Evolutionary conservation across 2,888 invertebrate species (phyloP), one percentile per base, ranked within the genome.

Genomic region (Acanthoscelides obtectus): DNA sequence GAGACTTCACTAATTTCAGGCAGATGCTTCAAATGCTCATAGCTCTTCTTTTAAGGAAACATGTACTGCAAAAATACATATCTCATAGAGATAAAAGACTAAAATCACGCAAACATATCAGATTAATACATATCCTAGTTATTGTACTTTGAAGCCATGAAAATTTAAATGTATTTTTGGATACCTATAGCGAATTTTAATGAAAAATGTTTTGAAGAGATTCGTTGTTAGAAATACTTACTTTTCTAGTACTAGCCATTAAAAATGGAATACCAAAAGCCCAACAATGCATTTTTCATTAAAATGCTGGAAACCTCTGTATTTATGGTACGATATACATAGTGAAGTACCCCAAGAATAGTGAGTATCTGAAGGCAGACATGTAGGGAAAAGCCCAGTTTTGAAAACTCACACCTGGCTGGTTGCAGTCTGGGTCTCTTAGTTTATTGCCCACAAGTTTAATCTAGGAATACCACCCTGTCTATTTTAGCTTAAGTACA

Each of bases 21-120:
- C 6, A 25, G 6, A 25, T 25, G 25, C 25, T 45, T 12, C 45
- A 45, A 45, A 45, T 45, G 45, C 45, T 45, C 17, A 45, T 45
- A 45, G 17, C 17, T 45, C 17, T 45, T n/a, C n/a, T 12, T 12
- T 12, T 1, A 12, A 12, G 1, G 45, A 45, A 45, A 45, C 6
- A 45, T 12, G 25, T 25, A 25, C 45, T 3, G 25, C 6, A 45
- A 17, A 12, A 45, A 45, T 70, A 70, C 69, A 71, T 68, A 69
- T 73, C 70, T 72, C 68, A 72, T 69, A 75, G 75, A 75, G 75
- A 74, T 71, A 72, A 72, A 75, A 75, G 74, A 76, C 75, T 75
- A 73, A 71, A 75, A 64, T 71, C 65, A 69, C 67, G 45, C 17
- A 45, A 71, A 76, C 72, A 76, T 76, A 75, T 75, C 75, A 67